These are phyloP conservation scores for Polypedilum pembai DNA, from an alignment of 1,140 invertebrate species.

Conservation along the genomic window DNA sequence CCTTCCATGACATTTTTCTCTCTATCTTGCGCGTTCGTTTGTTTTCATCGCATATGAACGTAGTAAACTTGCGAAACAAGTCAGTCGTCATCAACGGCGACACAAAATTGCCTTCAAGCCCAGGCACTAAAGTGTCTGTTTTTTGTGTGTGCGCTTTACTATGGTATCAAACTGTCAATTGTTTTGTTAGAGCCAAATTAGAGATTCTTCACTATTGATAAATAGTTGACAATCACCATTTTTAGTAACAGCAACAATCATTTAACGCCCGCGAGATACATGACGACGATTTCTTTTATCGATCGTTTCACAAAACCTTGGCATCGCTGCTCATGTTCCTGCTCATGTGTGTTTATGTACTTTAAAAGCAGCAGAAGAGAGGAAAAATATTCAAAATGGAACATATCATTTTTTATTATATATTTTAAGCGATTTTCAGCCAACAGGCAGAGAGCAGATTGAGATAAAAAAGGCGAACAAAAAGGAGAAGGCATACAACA, in stretches of 20 bases:
- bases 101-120: background rate
- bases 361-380: too few species aligned
- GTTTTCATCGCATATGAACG: background rate
- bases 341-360: too few species aligned
- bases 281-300: too few species aligned
- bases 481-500: background rate
- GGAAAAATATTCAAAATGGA: constrained; percentile 23
- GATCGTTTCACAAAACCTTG: too few species aligned
- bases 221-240: constrained; percentile 7
- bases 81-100: background rate
- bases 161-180: background rate
- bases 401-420: constrained; percentile 20
- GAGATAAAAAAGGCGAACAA: background rate
- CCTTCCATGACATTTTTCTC: constrained; percentile 5
- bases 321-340: too few species aligned
- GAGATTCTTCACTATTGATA: background rate
- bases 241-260: background rate
- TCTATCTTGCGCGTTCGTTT: background rate
- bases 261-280: constrained; percentile 7
- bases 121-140: background rate
- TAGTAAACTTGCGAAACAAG: background rate
- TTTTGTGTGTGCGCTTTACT: background rate
- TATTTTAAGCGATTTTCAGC: background rate
- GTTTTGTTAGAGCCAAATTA: background rate
- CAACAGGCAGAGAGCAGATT: background rate